Percentiles rank a stretch among this genome's conserved stretches.
These are phyloP conservation scores for Stenurella melanura DNA, from an alignment of 2,888 invertebrate genomes.

Conservation along the genomic window DNA sequence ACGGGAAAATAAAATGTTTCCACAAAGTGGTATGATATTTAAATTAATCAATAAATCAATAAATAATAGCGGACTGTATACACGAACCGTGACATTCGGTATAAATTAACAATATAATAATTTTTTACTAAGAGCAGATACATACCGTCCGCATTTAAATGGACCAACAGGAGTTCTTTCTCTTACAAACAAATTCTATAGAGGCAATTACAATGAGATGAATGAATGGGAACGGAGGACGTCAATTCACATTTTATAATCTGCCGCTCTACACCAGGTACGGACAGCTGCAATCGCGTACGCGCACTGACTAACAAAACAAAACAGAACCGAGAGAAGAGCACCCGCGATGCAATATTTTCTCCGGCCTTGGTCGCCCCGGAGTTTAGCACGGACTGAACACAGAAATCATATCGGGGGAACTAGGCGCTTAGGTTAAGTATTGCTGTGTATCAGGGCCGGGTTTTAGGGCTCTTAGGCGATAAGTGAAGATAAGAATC, in stretches of 20 bases:
- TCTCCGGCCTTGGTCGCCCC: conserved; percentile 23
- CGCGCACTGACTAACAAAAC: conserved; percentile 46
- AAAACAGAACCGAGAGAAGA: conserved; percentile 39
- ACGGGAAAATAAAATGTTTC: background rate
- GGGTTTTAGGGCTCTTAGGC: conserved; percentile 10
- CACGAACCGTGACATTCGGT: background rate
- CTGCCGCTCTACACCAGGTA: conserved; percentile 18
- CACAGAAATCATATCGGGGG: conserved; percentile 25
- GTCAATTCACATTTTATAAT: conserved; percentile 27
- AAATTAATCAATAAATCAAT: conserved; percentile 1
- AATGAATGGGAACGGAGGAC: conserved; percentile 16
- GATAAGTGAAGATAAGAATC: background rate
- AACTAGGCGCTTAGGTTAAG: conserved; percentile 16
- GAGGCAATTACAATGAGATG: conserved; percentile 1
- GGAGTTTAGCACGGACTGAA: conserved; percentile 34
- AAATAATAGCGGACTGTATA: background rate
- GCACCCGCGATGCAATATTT: conserved; percentile 10
- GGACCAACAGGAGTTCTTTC: background rate
- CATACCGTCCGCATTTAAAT: conserved; percentile 25
- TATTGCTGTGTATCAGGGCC: conserved; percentile 17
- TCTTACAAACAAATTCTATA: background rate
- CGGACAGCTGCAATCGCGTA: conserved; percentile 36
- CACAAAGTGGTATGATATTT: background rate
- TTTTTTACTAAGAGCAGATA: background rate
- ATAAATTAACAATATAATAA: background rate